Conservation (phyloP, 2,797 vertebrate genomes). For the Xenopus petersii region DNA sequence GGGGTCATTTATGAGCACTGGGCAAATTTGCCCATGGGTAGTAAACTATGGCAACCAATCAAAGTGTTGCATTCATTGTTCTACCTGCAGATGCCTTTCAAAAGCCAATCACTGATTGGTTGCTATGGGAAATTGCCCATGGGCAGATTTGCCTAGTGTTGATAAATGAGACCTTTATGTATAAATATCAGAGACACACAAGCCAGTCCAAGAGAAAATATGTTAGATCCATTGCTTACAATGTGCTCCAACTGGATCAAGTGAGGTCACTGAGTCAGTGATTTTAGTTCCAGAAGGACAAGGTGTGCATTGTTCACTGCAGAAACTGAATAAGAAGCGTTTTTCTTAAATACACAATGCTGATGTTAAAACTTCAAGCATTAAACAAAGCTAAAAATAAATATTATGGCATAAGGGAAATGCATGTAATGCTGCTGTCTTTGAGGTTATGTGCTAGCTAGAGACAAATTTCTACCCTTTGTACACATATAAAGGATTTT, state of each 20-base stretch:
- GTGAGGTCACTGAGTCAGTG: neutral
- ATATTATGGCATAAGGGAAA: slow-evolving; percentile 7
- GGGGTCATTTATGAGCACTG: too few species aligned
- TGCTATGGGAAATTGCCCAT: too few species aligned
- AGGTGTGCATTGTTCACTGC: neutral
- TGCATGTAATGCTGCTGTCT: neutral
- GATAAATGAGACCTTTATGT: too few species aligned
- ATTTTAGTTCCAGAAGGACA: neutral
- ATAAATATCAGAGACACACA: too few species aligned
- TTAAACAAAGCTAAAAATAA: slow-evolving; percentile 14
- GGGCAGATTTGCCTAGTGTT: too few species aligned
- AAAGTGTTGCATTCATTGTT: too few species aligned
- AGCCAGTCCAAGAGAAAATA: too few species aligned
- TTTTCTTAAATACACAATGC: slow-evolving; percentile 9
- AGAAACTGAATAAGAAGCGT: neutral
- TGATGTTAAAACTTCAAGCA: slow-evolving; percentile 6
- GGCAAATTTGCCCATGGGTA: too few species aligned
- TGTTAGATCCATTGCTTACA: too few species aligned
- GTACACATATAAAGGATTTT: slow-evolving; percentile 18
- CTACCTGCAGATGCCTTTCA: too few species aligned
- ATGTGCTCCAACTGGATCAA: neutral
- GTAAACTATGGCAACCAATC: too few species aligned
- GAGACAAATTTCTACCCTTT: slow-evolving; percentile 10
- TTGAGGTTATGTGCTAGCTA: slow-evolving; percentile 16
- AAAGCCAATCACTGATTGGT: too few species aligned